Percentiles rank a stretch among this genome's conserved stretches.
These are phyloP conservation scores for Drosophila busckii DNA, from an alignment of 1,140 invertebrate species.

Conservation along the genomic window DNA sequence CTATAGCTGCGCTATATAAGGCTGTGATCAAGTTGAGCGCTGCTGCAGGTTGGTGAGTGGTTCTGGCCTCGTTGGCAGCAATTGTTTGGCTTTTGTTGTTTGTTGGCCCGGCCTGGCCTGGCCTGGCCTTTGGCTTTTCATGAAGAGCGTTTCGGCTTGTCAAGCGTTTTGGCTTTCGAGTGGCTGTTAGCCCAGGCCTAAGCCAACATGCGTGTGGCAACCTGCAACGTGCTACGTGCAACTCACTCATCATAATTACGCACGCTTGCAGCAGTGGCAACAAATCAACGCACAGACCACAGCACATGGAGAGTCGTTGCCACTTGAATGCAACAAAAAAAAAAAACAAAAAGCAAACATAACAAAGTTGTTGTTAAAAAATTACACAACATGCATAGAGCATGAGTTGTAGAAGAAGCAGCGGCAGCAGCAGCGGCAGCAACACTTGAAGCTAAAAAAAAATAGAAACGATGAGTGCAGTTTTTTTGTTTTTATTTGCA, in stretches of 20 bases:
- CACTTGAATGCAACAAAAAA: neutral
- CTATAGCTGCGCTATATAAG: no score
- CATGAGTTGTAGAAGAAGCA: neutral
- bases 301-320: neutral
- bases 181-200: constrained; percentile 47
- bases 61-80: no score
- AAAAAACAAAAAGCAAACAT: constrained; percentile 45
- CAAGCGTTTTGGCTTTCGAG: constrained; percentile 62
- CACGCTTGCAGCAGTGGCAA: constrained; percentile 50
- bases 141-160: constrained; percentile 58
- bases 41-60: no score
- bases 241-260: constrained; percentile 72
- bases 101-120: no score
- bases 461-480: constrained; percentile 55
- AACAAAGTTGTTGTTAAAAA: constrained; percentile 71
- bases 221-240: constrained; percentile 6
- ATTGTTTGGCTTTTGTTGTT: no score
- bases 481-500: constrained; percentile 51
- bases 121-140: no score
- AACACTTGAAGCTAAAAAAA: constrained; percentile 63
- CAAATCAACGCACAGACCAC: constrained; percentile 28
- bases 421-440: no score
- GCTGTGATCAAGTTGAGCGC: no score
- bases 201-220: constrained; percentile 29
- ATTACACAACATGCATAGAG: constrained; percentile 56